Evolutionary conservation across 2,888 invertebrate species (phyloP).

Genomic region (Lamellibrachia satsuma): DNA sequence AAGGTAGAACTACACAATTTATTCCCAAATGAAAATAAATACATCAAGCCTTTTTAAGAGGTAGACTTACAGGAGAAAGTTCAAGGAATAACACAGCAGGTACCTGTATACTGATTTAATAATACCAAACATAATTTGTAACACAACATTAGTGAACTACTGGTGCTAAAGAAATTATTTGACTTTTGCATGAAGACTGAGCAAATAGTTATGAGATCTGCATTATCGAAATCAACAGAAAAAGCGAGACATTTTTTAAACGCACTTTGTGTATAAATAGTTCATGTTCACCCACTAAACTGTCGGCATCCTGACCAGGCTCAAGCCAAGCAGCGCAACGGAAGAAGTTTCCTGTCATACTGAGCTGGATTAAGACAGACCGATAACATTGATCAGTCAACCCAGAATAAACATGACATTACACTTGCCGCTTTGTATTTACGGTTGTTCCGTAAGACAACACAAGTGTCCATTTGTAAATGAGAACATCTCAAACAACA

Average conservation of each 20-base stretch:
- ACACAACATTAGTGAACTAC: neutral
- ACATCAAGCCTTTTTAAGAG: too few relatives aligned
- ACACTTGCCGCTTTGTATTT: slow-evolving; percentile 6
- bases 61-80: too few relatives aligned
- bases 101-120: too few relatives aligned
- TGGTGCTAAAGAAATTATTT: neutral
- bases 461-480: neutral
- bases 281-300: neutral
- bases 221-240: neutral
- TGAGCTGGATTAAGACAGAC: neutral
- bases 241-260: neutral
- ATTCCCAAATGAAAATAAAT: too few relatives aligned
- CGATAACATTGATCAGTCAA: neutral
- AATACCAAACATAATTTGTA: neutral
- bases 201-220: neutral
- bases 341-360: neutral
- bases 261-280: neutral
- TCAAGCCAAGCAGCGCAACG: neutral
- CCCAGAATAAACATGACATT: neutral
- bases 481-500: neutral
- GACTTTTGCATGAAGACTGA: too few relatives aligned
- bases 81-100: too few relatives aligned
- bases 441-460: neutral
- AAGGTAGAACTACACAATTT: too few relatives aligned
- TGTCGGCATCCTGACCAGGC: neutral